These are phyloP conservation scores for Lethenteron camtschaticum DNA, from an alignment of 2,113 vertebrate genomes.

Conservation along the genomic window DNA sequence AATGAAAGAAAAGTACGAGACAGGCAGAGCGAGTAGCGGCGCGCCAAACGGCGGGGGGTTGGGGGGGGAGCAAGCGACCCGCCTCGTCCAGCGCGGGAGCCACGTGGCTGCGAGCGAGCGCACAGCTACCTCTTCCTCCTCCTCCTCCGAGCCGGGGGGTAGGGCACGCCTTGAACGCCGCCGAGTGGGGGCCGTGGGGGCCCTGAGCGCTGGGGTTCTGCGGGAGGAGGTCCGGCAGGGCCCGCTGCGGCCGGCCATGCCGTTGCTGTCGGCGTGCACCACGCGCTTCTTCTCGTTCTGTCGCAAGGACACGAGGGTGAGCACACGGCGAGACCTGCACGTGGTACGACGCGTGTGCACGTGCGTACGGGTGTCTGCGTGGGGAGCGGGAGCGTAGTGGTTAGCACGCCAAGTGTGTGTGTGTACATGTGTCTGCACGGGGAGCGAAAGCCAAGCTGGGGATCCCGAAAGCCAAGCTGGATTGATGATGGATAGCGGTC, in stretches of 20 bases:
- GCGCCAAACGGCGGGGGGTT: conserved; percentile 2
- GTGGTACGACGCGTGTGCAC: too few relatives aligned
- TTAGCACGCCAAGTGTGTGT: too few relatives aligned
- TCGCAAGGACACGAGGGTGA: too few relatives aligned
- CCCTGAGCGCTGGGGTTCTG: conserved; percentile 61
- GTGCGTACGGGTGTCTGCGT: too few relatives aligned
- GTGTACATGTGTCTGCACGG: too few relatives aligned
- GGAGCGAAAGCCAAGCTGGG: too few relatives aligned
- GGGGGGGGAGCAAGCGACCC: background rate
- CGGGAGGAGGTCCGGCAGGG: conserved; percentile 87
- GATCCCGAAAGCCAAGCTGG: too few relatives aligned
- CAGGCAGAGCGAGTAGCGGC: background rate
- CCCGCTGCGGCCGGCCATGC: conserved; percentile 57
- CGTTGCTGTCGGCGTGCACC: conserved; percentile 62
- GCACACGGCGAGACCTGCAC: too few relatives aligned
- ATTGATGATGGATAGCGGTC: too few relatives aligned
- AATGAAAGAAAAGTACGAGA: background rate
- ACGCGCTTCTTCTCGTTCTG: conserved; percentile 48
- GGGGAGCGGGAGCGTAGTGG: too few relatives aligned
- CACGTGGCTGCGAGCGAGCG: background rate
- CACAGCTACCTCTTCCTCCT: conserved; percentile 31
- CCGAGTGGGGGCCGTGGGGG: conserved; percentile 46
- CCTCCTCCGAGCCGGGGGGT: conserved; percentile 58
- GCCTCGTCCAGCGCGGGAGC: conserved; percentile 4
- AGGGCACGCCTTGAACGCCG: conserved; percentile 33